Evolutionary conservation across 2,888 invertebrate genomes (phyloP).

Genomic region (Macrophya alboannulata): DNA sequence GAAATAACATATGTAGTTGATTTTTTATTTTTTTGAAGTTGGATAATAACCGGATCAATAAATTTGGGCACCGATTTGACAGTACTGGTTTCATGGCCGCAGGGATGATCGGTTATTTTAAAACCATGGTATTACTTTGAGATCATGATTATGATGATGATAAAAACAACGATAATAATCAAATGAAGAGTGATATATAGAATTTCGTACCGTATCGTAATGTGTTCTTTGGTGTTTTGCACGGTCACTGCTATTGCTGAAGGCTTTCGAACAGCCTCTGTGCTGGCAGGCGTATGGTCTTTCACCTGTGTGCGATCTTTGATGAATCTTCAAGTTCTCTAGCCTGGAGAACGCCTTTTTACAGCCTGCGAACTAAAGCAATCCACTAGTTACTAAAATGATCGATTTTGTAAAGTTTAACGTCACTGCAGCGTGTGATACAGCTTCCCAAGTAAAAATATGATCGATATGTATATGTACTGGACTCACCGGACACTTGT

Average conservation of each 20-base stretch:
- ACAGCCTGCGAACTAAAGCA: slow-evolving; percentile 93
- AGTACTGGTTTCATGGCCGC: not conserved
- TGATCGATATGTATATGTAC: not conserved
- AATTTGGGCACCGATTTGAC: not conserved
- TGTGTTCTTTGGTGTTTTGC: slow-evolving; percentile 99
- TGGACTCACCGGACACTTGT: slow-evolving; percentile 95
- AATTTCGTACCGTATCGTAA: slow-evolving; percentile 93
- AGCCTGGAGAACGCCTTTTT: slow-evolving; percentile 97
- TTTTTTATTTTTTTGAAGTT: not conserved
- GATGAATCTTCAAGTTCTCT: slow-evolving; percentile 99
- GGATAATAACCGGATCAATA: not conserved
- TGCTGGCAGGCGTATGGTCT: slow-evolving; percentile 97
- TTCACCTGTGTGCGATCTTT: slow-evolving; percentile 97
- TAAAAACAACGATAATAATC: not conserved
- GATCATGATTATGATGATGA: not conserved
- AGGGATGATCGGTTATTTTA: not conserved
- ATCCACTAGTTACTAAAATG: slow-evolving; percentile 30
- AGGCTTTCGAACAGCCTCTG: slow-evolving; percentile 95
- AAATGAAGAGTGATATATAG: not conserved
- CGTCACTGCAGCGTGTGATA: not conserved
- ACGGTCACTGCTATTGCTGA: slow-evolving; percentile 98
- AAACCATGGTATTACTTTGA: not conserved
- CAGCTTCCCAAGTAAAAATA: not conserved
- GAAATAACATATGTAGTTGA: not conserved
- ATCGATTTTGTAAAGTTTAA: not conserved